A percentile compares a stretch with the other conserved stretches of the same genome.
Conservation (phyloP, 2,888 invertebrate genomes). For the Polyploca ridens region DNA sequence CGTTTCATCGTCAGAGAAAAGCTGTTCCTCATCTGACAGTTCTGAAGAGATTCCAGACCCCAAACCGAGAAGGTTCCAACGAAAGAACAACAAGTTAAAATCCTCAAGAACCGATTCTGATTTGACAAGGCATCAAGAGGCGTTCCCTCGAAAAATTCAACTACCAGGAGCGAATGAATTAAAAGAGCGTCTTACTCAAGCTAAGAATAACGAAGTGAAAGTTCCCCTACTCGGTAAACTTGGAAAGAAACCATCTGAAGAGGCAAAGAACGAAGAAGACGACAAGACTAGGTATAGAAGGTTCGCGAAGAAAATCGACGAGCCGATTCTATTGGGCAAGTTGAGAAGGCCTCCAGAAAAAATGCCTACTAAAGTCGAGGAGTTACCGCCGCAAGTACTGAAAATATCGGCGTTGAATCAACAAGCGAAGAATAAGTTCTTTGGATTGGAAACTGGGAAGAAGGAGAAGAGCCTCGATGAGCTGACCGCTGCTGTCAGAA, state of each 20-base stretch:
- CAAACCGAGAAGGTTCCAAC: slow-evolving; percentile 67
- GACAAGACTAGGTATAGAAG: slow-evolving; percentile 49
- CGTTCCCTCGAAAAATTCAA: slow-evolving; percentile 51
- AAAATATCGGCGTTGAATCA: slow-evolving; percentile 72
- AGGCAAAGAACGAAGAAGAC: slow-evolving; percentile 66
- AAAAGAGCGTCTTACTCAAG: slow-evolving; percentile 61
- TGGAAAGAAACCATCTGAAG: slow-evolving; percentile 66
- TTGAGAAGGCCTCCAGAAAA: slow-evolving; percentile 67
- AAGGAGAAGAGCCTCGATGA: slow-evolving; percentile 74
- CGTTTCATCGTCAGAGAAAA: slow-evolving; percentile 78
- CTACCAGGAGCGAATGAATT: slow-evolving; percentile 57
- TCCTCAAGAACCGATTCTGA: slow-evolving; percentile 78
- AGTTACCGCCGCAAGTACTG: slow-evolving; percentile 56
- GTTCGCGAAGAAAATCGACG: slow-evolving; percentile 66
- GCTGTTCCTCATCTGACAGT: slow-evolving; percentile 77
- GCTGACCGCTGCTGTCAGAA: slow-evolving; percentile 73
- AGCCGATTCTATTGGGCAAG: slow-evolving; percentile 73
- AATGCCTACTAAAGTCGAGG: slow-evolving; percentile 44
- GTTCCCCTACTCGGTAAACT: slow-evolving; percentile 69
- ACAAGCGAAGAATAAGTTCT: slow-evolving; percentile 77
- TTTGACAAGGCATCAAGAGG: slow-evolving; percentile 61
- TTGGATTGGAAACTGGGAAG: slow-evolving; percentile 65
- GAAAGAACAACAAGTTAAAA: slow-evolving; percentile 75
- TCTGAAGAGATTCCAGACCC: slow-evolving; percentile 72
- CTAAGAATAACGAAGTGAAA: slow-evolving; percentile 66